A percentile compares a stretch with the other conserved stretches of the same genome.
These are phyloP conservation scores for Diachrysia chrysitis DNA, from an alignment of 2,888 invertebrate species.

Conservation along the genomic window DNA sequence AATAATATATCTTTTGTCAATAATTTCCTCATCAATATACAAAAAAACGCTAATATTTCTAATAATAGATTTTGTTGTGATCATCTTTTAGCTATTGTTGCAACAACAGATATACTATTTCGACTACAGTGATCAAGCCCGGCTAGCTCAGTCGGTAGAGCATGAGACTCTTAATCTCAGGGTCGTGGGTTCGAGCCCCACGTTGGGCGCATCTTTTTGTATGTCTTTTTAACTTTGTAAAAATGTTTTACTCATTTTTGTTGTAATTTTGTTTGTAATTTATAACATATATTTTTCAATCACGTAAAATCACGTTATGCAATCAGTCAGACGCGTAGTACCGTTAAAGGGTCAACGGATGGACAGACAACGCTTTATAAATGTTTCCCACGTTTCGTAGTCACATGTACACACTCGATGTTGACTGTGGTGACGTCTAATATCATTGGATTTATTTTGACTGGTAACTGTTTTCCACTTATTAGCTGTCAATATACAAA, in stretches of 20 bases:
- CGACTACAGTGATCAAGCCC: constrained; percentile 61
- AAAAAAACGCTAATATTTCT: constrained; percentile 21
- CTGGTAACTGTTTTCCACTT: constrained; percentile 66
- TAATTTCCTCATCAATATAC: constrained; percentile 23
- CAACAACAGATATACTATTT: constrained; percentile 54
- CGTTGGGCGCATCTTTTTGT: constrained; percentile 86
- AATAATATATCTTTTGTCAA: constrained; percentile 28
- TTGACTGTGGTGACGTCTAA: constrained; percentile 61
- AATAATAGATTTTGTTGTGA: constrained; percentile 28
- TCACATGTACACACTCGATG: constrained; percentile 63
- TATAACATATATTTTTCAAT: constrained; percentile 5
- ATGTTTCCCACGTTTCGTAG: constrained; percentile 81
- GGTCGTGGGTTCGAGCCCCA: constrained; percentile 91
- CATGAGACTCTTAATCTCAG: constrained; percentile 91
- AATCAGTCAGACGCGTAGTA: constrained; percentile 68
- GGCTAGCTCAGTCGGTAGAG: constrained; percentile 90
- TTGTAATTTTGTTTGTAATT: not conserved
- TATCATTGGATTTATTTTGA: constrained; percentile 70
- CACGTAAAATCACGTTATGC: constrained; percentile 67
- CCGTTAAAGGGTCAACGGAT: constrained; percentile 80
- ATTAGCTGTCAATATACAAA: constrained; percentile 64
- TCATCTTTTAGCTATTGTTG: constrained; percentile 16
- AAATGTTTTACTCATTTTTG: not conserved
- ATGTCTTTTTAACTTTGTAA: not conserved
- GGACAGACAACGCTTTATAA: constrained; percentile 70